Base-by-base conservation (phyloP, 2,113 vertebrate genomes). In the Tupaia tana region DNA sequence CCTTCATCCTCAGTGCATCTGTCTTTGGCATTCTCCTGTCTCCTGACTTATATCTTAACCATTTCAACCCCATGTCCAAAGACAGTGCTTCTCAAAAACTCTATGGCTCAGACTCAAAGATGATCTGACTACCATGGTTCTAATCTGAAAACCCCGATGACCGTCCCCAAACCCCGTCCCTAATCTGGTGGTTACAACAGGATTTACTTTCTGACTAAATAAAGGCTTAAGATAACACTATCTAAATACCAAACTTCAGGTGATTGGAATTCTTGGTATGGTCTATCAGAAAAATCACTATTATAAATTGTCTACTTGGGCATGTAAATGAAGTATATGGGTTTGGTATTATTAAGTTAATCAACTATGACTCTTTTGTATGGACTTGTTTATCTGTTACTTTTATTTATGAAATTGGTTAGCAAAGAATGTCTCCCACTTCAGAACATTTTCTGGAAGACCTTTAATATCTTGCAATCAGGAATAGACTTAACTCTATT, bases 321-420 rank as follows among this genome's bases (percentile, higher is more conserved):
- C 59, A 14, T 59, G n/a, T 64, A 12, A 85, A 15, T 66, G 74
- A 75, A 73, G 24, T 59, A 7, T 54, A 70, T 16, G 4, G 18
- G 25, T 3, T 93, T 69, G 58, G 7, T 88, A 6, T 61, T 29
- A 12, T 75, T 83, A 59, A 89, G 29, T 93, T 84, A 34, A 74
- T 15, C n/a, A 77, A 52, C 1, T 22, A 1, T 80, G 34, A 43
- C 9, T 80, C 69, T 63, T 43, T 78, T 67, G 3, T 25, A 10
- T 80, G 19, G 69, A 12, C 9, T 80, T n/a, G 6, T 75, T 77
- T 82, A 63, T 77, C 31, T 71, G 61, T 77, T 92, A 63, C 79
- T 80, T 89, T 71, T 84, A 31, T 83, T 92, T 31, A 18, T 93
- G 67, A 77, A 70, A 66, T 84, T 63, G 67, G 9, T 86, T 86